Base-by-base conservation (phyloP, 1,140 invertebrate species). In the Rhizoglyphus robini region DNA sequence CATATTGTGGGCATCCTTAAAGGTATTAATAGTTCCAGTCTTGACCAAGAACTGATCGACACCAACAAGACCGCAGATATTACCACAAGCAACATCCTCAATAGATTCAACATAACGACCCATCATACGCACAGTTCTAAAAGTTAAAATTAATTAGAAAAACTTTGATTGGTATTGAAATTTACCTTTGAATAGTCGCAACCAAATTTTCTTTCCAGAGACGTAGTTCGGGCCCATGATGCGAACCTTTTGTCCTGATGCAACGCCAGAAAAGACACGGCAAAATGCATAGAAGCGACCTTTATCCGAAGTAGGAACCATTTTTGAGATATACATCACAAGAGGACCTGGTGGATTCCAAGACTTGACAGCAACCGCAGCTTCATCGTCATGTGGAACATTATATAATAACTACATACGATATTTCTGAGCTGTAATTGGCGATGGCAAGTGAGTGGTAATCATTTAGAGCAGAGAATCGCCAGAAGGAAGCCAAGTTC, bases 321-420 rank as follows among this genome's bases (percentile, higher is more conserved):
- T 99, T 81, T 99, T 99, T 27, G 94, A 97, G 68, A 99, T 83
- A 83, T 99, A 99, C 96, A 99, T 99, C 95, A 99, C 99, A 30
- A 99, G 82, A 25, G 93, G 95, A 69, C 86, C 96, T 71, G 95
- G 87, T 5, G 93, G 86, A 78, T 99, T 90, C 77, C 96, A 99
- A 73, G 77, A 88, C 84, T 93, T 81, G 54, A 84, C 78, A 36
- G 75, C 81, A 70, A 92, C 71, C 72, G 92, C 95, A 70, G 90
- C 93, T 73, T 94, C 90, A 79, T 99, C 96, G 77, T 99, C 96
- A 71, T 85, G 85, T 63, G 96, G 96, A 78, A 90, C 96, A 83
- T 96, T 93, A 75, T 94, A 98, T 76, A 98, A 81, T 88, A 98
- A 90, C 81, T 97, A 95, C 87, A 95, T 95, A 81, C 96, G 86